phyloP scores from a whole-genome alignment of 2,113 vertebrate genomes.

The Eulemur macaco region DNA sequence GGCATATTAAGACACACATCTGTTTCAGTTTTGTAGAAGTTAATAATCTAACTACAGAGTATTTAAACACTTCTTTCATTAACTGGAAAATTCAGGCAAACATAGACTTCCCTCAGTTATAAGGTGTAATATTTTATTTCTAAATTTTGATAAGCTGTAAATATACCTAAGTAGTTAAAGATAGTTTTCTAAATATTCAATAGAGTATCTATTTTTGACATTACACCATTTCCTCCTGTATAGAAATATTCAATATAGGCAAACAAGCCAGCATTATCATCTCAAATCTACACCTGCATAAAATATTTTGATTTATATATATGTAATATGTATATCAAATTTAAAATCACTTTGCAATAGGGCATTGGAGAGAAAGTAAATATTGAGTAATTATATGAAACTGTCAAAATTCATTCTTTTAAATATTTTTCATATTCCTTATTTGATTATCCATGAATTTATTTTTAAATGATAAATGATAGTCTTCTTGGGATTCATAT shows the following conservation, averaged over 20 bases:
- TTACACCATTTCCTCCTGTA: slow-evolving; percentile 70
- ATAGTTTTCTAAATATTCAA: slow-evolving; percentile 71
- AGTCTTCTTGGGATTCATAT: slow-evolving; percentile 36
- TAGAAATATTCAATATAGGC: slow-evolving; percentile 69
- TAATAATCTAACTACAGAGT: slow-evolving; percentile 93
- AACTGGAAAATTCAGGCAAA: slow-evolving; percentile 86
- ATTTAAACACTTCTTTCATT: slow-evolving; percentile 92
- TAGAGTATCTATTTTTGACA: slow-evolving; percentile 71
- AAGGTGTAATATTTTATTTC: slow-evolving; percentile 70
- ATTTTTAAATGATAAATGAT: slow-evolving; percentile 53
- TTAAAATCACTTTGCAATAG: slow-evolving; percentile 65
- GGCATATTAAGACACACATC: slow-evolving; percentile 94
- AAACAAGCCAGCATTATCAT: slow-evolving; percentile 73
- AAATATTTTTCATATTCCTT: slow-evolving; percentile 48
- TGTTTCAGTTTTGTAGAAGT: slow-evolving; percentile 95
- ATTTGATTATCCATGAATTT: slow-evolving; percentile 43
- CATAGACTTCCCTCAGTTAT: slow-evolving; percentile 78
- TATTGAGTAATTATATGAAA: slow-evolving; percentile 66
- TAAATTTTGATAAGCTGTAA: slow-evolving; percentile 78
- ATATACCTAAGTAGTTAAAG: slow-evolving; percentile 60
- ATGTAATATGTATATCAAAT: slow-evolving; percentile 64
- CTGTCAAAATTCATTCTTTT: slow-evolving; percentile 57
- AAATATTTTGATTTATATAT: slow-evolving; percentile 72
- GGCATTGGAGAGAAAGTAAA: slow-evolving; percentile 67
- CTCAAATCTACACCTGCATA: slow-evolving; percentile 74